These are phyloP conservation scores for Blera fallax DNA, from an alignment of 2,888 invertebrate genomes.

Conservation along the genomic window DNA sequence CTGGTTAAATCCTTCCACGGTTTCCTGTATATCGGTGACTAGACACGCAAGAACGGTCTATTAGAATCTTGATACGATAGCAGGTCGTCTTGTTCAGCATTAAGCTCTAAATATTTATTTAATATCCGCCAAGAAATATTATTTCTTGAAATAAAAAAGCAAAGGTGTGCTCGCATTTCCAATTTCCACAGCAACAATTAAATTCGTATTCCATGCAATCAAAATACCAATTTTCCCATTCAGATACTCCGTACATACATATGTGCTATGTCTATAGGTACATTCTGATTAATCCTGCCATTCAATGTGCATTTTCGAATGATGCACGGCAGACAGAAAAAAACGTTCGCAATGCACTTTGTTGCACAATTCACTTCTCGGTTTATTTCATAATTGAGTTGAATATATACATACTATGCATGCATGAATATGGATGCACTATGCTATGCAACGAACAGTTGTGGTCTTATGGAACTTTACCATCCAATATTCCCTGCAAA, in stretches of 20 bases:
- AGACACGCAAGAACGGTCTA: no score
- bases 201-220: background rate
- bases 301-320: constrained; percentile 2
- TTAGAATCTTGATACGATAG: no score
- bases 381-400: constrained; percentile 15
- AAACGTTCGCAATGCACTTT: constrained; percentile 2
- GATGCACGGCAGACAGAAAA: background rate
- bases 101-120: no score
- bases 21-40: no score
- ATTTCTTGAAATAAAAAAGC: no score
- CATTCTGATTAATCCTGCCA: background rate
- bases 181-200: background rate
- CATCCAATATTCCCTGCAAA: constrained; percentile 16
- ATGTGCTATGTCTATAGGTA: background rate
- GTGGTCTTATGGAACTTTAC: constrained; percentile 5
- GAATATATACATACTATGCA: background rate
- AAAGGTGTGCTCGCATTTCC: background rate
- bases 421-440: background rate
- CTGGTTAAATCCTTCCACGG: no score
- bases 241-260: background rate
- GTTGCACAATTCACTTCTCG: constrained; percentile 4
- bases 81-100: no score
- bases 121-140: no score
- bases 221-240: background rate
- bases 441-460: background rate